Percentiles rank a stretch among this genome's conserved stretches.
Evolutionary conservation across 2,888 invertebrate species (phyloP).

Genomic region (Pammene aurita): DNA sequence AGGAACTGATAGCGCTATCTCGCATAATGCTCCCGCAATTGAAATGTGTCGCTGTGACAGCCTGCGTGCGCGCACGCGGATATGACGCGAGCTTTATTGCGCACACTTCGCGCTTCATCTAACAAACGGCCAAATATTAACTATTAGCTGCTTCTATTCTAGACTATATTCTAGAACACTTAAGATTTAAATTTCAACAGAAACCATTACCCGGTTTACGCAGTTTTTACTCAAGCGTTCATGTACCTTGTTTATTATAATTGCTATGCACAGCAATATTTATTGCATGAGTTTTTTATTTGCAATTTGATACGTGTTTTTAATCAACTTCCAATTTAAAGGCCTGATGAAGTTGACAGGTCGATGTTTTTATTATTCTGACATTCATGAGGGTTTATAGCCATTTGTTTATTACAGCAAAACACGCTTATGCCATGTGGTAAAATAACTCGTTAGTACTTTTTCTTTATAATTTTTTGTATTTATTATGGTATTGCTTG

Average conservation of each 20-base stretch:
- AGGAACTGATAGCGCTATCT: constrained; percentile 53
- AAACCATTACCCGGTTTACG: background rate
- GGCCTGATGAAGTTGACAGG: constrained; percentile 29
- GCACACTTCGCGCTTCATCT: constrained; percentile 12
- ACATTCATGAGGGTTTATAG: constrained; percentile 28
- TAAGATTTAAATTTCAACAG: background rate
- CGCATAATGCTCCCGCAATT: constrained; percentile 64
- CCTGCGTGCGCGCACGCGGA: constrained; percentile 55
- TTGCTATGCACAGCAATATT: constrained; percentile 27
- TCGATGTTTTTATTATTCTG: constrained; percentile 27
- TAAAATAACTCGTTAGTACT: constrained; percentile 24
- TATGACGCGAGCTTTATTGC: constrained; percentile 38
- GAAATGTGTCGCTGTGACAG: constrained; percentile 65
- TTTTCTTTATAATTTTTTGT: background rate
- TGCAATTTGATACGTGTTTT: constrained; percentile 30
- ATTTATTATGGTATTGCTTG: background rate
- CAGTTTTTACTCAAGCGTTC: background rate
- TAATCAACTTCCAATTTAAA: constrained; percentile 34
- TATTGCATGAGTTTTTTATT: constrained; percentile 31
- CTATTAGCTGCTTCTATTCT: background rate
- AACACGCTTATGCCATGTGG: constrained; percentile 23
- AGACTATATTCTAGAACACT: background rate
- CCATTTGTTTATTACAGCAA: constrained; percentile 28
- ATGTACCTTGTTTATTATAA: constrained; percentile 30
- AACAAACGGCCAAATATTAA: constrained; percentile 1